These are phyloP conservation scores for Tribolium castaneum DNA, from an alignment of 1,140 invertebrate species.

Conservation along the genomic window DNA sequence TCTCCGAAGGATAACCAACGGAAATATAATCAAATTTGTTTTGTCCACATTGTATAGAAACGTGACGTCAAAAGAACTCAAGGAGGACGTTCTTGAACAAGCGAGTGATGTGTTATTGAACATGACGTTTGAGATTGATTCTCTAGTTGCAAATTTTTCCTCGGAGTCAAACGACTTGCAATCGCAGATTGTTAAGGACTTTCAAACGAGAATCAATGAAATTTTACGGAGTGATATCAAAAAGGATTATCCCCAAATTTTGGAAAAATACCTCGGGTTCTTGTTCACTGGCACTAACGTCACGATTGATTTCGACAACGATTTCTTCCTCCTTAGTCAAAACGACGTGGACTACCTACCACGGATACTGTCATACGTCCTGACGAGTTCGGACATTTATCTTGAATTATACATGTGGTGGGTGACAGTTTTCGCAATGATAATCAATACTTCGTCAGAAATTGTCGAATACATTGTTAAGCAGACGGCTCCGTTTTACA, in stretches of 20 bases:
- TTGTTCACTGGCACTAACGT: slow-evolving; percentile 69
- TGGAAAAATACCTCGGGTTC: slow-evolving; percentile 72
- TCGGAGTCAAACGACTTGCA: not conserved
- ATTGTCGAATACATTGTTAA: slow-evolving; percentile 64
- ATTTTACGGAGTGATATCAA: slow-evolving; percentile 30
- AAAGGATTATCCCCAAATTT: slow-evolving; percentile 64
- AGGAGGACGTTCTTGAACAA: slow-evolving; percentile 47
- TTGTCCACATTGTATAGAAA: slow-evolving; percentile 47
- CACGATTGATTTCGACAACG: slow-evolving; percentile 62
- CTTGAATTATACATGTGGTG: slow-evolving; percentile 79
- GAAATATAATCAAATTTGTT: slow-evolving; percentile 44
- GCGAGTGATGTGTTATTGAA: slow-evolving; percentile 52
- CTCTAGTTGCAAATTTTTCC: slow-evolving; percentile 7
- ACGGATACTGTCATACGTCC: slow-evolving; percentile 68
- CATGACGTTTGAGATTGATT: slow-evolving; percentile 46
- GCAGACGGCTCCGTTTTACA: slow-evolving; percentile 48
- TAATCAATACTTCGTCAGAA: slow-evolving; percentile 72
- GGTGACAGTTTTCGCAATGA: slow-evolving; percentile 72
- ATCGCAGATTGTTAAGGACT: not conserved
- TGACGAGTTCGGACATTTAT: slow-evolving; percentile 66
- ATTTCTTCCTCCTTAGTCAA: slow-evolving; percentile 70
- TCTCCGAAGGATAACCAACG: slow-evolving; percentile 20
- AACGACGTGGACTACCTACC: slow-evolving; percentile 73
- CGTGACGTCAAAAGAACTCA: slow-evolving; percentile 36
- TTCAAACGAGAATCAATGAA: slow-evolving; percentile 8